Evolutionary conservation across 2,797 vertebrate genomes (phyloP).

Genomic region (Notolepis coatsorum): DNA sequence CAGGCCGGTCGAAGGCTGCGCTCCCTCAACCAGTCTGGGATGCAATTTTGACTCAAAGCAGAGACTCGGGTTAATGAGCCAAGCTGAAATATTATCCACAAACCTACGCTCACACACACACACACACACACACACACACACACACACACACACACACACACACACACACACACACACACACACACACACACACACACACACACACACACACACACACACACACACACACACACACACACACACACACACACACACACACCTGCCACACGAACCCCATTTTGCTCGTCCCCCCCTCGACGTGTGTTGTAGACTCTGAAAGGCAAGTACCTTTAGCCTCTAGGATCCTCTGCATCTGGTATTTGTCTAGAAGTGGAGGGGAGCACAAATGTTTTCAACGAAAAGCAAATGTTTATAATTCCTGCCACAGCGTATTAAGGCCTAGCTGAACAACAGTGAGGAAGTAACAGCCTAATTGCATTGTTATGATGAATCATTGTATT

Average conservation of each 20-base stretch:
- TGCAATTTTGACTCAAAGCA: slow-evolving; percentile 74
- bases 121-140: neutral
- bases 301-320: slow-evolving; percentile 3
- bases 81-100: slow-evolving; percentile 78
- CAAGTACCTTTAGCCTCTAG: slow-evolving; percentile 42
- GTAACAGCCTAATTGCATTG: slow-evolving; percentile 65
- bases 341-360: slow-evolving; percentile 63
- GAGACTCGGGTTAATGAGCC: slow-evolving; percentile 64
- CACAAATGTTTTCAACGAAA: slow-evolving; percentile 52
- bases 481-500: slow-evolving; percentile 50
- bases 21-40: slow-evolving; percentile 55
- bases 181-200: slow-evolving; percentile 19
- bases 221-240: slow-evolving; percentile 26
- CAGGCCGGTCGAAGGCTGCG: slow-evolving; percentile 60
- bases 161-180: slow-evolving; percentile 33
- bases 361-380: slow-evolving; percentile 53
- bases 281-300: slow-evolving; percentile 34
- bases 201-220: slow-evolving; percentile 32
- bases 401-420: slow-evolving; percentile 68
- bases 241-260: slow-evolving; percentile 40
- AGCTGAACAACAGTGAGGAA: slow-evolving; percentile 40
- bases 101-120: slow-evolving; percentile 22
- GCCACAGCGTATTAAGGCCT: slow-evolving; percentile 54
- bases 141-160: slow-evolving; percentile 24
- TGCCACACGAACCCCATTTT: slow-evolving; percentile 61